These are phyloP conservation scores for Eudyptes chrysolophus DNA, from an alignment of 2,113 vertebrate species.

Conservation along the genomic window DNA sequence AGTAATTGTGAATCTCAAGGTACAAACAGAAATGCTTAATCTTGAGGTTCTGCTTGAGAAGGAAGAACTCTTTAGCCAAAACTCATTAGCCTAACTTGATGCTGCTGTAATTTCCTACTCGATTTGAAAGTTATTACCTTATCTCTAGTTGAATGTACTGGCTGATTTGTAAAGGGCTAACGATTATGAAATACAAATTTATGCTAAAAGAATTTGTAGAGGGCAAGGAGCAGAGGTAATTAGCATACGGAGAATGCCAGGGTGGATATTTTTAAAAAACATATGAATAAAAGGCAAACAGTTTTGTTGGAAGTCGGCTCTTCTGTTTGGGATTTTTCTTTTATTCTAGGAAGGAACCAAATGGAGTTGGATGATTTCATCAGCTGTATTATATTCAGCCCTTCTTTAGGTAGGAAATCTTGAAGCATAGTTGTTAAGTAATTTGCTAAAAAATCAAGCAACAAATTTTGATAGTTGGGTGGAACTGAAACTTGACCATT, in stretches of 20 bases:
- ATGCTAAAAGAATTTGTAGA: neutral
- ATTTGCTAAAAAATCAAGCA: neutral
- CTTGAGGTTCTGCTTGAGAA: neutral
- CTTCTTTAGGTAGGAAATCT: neutral
- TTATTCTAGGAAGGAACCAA: neutral
- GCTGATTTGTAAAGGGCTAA: slow-evolving; percentile 11
- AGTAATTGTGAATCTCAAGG: neutral
- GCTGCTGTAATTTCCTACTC: slow-evolving; percentile 16
- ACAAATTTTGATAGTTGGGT: neutral
- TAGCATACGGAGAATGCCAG: neutral
- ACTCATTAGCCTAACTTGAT: neutral
- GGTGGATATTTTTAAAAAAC: neutral
- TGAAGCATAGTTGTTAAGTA: neutral
- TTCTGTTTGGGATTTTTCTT: slow-evolving; percentile 2
- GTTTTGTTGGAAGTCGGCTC: neutral
- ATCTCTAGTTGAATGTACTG: slow-evolving; percentile 1
- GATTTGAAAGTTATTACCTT: neutral
- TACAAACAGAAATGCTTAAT: neutral
- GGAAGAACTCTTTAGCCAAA: neutral
- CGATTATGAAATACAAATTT: neutral
- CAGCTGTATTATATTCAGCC: neutral
- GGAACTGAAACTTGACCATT: neutral
- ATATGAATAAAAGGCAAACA: neutral
- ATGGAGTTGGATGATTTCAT: neutral
- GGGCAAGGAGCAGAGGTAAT: neutral